These are phyloP conservation scores for Drosophila borealis DNA, from an alignment of 2,888 invertebrate genomes.

Conservation along the genomic window DNA sequence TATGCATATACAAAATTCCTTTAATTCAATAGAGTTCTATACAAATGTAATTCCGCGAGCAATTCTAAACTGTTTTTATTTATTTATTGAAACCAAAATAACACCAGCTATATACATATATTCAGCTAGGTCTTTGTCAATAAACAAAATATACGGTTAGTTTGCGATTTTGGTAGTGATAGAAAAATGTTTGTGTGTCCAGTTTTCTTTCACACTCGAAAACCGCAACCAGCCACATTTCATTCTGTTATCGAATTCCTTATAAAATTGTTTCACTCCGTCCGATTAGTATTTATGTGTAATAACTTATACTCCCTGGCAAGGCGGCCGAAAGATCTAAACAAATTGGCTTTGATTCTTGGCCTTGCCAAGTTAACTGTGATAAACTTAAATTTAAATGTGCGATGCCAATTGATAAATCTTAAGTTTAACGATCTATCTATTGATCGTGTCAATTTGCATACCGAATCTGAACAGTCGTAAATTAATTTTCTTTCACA, in stretches of 20 bases:
- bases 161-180: constrained; percentile 1
- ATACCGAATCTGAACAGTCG: constrained; percentile 23
- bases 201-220: constrained; percentile 22
- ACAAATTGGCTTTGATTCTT: constrained; percentile 38
- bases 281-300: constrained; percentile 23
- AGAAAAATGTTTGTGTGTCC: constrained; percentile 14
- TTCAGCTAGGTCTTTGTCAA: constrained; percentile 15
- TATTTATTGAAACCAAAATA: constrained; percentile 9
- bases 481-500: constrained; percentile 34
- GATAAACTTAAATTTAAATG: constrained; percentile 18
- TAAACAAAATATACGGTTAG: constrained; percentile 24
- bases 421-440: constrained; percentile 31
- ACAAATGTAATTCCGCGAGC: not conserved
- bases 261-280: constrained; percentile 8
- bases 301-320: constrained; percentile 37
- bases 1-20: too few species aligned
- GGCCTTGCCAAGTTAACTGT: constrained; percentile 14
- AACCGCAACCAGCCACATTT: constrained; percentile 18
- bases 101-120: not conserved
- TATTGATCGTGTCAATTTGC: constrained; percentile 40
- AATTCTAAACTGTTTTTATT: not conserved
- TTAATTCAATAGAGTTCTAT: too few species aligned
- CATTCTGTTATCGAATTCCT: constrained; percentile 7
- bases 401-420: constrained; percentile 35
- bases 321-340: constrained; percentile 21